Evolutionary conservation across 2,797 vertebrate genomes (phyloP), one percentile per base, ranked within the genome.

Genomic region (Ara ararauna): DNA sequence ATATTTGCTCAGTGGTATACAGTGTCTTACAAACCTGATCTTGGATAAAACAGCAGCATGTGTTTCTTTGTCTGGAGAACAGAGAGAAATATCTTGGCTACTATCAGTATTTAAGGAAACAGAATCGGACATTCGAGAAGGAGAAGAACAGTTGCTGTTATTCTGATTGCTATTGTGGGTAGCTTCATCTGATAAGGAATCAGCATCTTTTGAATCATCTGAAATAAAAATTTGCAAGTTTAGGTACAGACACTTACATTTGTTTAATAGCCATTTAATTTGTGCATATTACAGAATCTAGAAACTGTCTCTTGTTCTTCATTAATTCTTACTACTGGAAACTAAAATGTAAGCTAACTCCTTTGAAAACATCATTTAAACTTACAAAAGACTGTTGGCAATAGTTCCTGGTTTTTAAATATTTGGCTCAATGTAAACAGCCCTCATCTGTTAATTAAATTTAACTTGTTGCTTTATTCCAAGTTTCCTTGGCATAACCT

Each of bases 91-190:
- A 95, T 99, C 99, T 97, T 99, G 99, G 96, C 99, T 99, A 97
- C 99, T 99, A 94, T 99, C 99, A 19, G 99, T 99, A 96, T 99
- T 99, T 97, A 99, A 97, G 84, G 99, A 99, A 97, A 99, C 99
- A 0, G 99, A 99, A 97, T 99, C 99, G 8, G 99, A 99, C 99
- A 99, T 99, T 95, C 99, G 99, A 50, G 99, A 99, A 13, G 99
- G 99, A n/a, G 99, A 99, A 13, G 99, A 99, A 94, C 99, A 99
- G 97, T 99, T 99, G 91, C 99, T 99, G 97, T 99, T 99, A 98
- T 99, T 99, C 97, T 99, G 99, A 98, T 99, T 99, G 97, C 99
- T 99, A 93, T 99, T 99, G 95, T 99, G 99, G 20, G 99, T 99
- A 2, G 98, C 98, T 96, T 99, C 99, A 87, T 99, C 99, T 96